These are phyloP conservation scores for Epirrhoe alternata DNA, from an alignment of 2,888 invertebrate genomes.

Conservation along the genomic window DNA sequence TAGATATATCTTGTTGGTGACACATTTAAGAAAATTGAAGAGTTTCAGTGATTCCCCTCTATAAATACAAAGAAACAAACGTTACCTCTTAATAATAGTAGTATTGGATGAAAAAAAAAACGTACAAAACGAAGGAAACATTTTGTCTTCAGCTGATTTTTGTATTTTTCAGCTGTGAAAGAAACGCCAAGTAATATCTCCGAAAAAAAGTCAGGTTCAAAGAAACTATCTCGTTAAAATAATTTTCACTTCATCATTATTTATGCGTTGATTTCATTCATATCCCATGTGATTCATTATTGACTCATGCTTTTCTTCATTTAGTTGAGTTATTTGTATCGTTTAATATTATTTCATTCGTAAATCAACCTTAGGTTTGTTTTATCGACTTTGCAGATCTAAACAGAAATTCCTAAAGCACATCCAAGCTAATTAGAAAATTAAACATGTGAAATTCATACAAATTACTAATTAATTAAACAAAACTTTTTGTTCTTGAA, in stretches of 20 bases:
- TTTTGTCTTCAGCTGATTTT: slow-evolving; percentile 1
- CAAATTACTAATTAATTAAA: background rate
- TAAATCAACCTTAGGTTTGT: background rate
- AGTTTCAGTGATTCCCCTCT: too few relatives aligned
- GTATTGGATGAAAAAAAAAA: too few relatives aligned
- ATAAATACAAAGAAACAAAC: too few relatives aligned
- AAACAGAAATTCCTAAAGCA: background rate
- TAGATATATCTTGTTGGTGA: too few relatives aligned
- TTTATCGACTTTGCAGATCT: background rate
- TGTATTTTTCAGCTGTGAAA: slow-evolving; percentile 42
- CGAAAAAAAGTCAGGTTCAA: slow-evolving; percentile 43
- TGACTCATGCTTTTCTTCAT: background rate
- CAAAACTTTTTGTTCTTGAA: background rate
- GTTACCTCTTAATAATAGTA: too few relatives aligned
- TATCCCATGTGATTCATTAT: background rate
- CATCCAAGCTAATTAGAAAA: background rate
- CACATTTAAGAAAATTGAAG: too few relatives aligned
- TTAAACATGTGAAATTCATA: background rate
- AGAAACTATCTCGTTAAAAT: slow-evolving; percentile 7
- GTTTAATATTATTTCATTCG: background rate
- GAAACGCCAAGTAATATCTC: slow-evolving; percentile 39
- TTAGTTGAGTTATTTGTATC: background rate
- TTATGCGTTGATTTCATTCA: slow-evolving; percentile 2
- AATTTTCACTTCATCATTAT: slow-evolving; percentile 8
- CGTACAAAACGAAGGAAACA: background rate